Evolutionary conservation across 2,888 invertebrate genomes (phyloP).

Genomic region (Quadriops clusia): DNA sequence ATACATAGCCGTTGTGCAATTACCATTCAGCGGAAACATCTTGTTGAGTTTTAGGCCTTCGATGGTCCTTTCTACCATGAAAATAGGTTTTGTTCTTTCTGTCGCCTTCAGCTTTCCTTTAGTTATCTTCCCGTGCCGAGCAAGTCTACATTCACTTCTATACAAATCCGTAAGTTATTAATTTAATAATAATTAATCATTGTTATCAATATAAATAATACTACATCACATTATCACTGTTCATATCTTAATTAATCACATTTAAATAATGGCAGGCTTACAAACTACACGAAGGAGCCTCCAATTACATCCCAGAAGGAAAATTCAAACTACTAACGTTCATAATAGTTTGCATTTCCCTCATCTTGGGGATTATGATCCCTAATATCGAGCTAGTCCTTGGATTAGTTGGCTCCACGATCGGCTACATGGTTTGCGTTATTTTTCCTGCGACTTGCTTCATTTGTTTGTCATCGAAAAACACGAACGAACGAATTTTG

Average conservation of each 20-base stretch:
- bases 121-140: conserved; percentile 91
- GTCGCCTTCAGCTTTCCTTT: conserved; percentile 94
- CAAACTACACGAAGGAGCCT: conserved; percentile 48
- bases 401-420: conserved; percentile 88
- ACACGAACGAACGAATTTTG: conserved; percentile 68
- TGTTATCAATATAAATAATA: not conserved
- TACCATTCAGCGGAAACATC: conserved; percentile 76
- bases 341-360: conserved; percentile 60
- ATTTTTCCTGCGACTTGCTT: conserved; percentile 89
- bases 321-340: conserved; percentile 77
- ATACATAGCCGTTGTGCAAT: conserved; percentile 67
- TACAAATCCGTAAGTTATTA: conserved; percentile 58
- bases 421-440: conserved; percentile 86
- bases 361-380: conserved; percentile 72
- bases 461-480: conserved; percentile 69
- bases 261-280: too few relatives aligned
- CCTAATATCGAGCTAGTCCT: conserved; percentile 92
- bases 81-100: conserved; percentile 88
- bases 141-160: conserved; percentile 82
- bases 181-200: conserved; percentile 1
- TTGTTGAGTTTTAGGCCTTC: conserved; percentile 76
- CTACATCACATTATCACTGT: too few relatives aligned
- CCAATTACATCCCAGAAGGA: conserved; percentile 68
- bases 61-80: conserved; percentile 75
- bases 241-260: too few relatives aligned